Base-by-base conservation (phyloP, 2,113 vertebrate species). In the Oophaga pumilio region DNA sequence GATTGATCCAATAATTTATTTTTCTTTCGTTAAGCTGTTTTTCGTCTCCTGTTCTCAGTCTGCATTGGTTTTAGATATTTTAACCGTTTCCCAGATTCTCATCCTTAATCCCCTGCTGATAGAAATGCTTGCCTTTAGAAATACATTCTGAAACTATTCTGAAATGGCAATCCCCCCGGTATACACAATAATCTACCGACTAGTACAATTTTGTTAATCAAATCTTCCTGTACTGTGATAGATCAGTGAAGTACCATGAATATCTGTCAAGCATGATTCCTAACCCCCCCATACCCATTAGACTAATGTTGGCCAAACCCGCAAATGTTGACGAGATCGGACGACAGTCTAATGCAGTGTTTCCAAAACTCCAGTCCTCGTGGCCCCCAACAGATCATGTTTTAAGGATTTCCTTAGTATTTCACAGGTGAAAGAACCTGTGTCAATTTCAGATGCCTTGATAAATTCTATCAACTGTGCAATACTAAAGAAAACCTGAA, bases 1-100 rank as follows among this genome's bases (percentile, higher is more conserved):
- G 66, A 84, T 84, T 84, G 64, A 84, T 69, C 59, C 82, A 52
- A 33, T 26, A 33, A 28, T 84, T 84, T 84, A 57, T 84, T 49
- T 82, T 64, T 11, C 59, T 64, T 59, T 64, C 43, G 28, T 82
- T 84, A 84, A 84, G 43, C 66, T 18, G 26, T 71, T 84, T 73
- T n/a, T 84, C 56, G 28, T 84, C 43, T 56, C 71, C 8, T 68
- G 11, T n/a, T 82, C 52, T 28, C 11, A 33, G 49, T 13, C 69
- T 59, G 83, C 83, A 49, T 8, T 60, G 14, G 52, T 85, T 85
- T 76, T 52, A 68, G 60, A 4, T n/a, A 53, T 68, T 81, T 43
- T 74, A 60, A 20, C 24, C 28, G 43, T 85, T 73, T 66, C 66
- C 56, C 68, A 60, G 64, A 84, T 71, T 71, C 24, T 84, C 28